Evolutionary conservation across 2,888 invertebrate genomes (phyloP).

Genomic region (Drosophila imparisetae): DNA sequence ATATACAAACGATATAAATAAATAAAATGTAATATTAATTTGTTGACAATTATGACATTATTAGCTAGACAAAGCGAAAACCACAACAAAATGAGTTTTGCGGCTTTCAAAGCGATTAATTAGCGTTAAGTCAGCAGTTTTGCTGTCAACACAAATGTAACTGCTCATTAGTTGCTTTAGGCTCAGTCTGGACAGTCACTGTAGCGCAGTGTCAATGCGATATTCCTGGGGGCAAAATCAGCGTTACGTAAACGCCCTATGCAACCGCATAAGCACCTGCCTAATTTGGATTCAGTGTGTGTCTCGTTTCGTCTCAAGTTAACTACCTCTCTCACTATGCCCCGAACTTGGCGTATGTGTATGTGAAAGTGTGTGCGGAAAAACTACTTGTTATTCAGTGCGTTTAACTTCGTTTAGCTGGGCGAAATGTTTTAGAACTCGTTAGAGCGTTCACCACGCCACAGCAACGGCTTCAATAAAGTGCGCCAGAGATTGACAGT

Average conservation of each 20-base stretch:
- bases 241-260: conserved; percentile 61
- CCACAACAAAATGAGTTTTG: conserved; percentile 43
- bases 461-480: conserved; percentile 35
- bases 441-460: conserved; percentile 58
- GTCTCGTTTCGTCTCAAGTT: conserved; percentile 63
- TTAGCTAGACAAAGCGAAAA: conserved; percentile 47
- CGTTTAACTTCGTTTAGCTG: conserved; percentile 77
- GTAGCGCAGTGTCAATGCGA: conserved; percentile 43
- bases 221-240: conserved; percentile 39
- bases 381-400: conserved; percentile 76
- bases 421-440: conserved; percentile 77
- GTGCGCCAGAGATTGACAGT: conserved; percentile 47
- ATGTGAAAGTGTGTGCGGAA: conserved; percentile 25
- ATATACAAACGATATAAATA: conserved; percentile 60
- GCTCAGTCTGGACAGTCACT: conserved; percentile 3
- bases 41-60: conserved; percentile 74
- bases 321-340: conserved; percentile 49
- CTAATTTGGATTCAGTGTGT: conserved; percentile 70
- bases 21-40: conserved; percentile 70
- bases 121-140: conserved; percentile 57
- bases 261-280: conserved; percentile 60
- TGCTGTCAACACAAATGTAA: conserved; percentile 72
- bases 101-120: conserved; percentile 72
- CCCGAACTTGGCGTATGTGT: conserved; percentile 29
- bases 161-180: conserved; percentile 64